Evolutionary conservation across 2,113 vertebrate species (phyloP), one percentile per base, ranked within the genome.

Genomic region (Dromaius novaehollandiae): DNA sequence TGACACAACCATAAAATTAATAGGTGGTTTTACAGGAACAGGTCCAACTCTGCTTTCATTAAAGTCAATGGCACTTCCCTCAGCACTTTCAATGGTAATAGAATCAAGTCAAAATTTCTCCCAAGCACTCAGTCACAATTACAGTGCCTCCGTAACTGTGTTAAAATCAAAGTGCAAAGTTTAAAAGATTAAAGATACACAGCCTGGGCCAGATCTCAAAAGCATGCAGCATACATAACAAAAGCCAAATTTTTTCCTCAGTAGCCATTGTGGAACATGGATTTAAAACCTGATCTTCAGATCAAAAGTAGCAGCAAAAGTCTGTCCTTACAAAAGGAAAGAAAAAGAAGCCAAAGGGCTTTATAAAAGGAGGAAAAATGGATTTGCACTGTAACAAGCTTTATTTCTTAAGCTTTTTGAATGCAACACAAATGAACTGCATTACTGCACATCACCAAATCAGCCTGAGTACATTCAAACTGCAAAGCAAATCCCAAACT

Each of bases 1-100:
- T 89, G 90, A 95, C 58, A 80, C 22, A 89, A 79, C 48, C 74
- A 70, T 90, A 93, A 96, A 92, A 93, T 80, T 82, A 95, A 89
- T 85, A 73, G n/a, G 88, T 93, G 76, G 77, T 93, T 93, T 94
- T 85, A 85, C 48, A 92, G 81, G 1, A 93, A 44, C 89, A 69
- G 63, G 77, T 82, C 53, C 74, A 89, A 82, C 92, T 63, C 88
- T 82, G 69, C 83, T 87, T 89, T 48, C 58, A 63, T 48, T 92
- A 75, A 95, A 92, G 77, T 63, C 66, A 58, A 48, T 66, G 48
- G 24, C 34, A 82, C 30, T 69, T 69, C 32, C 44, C 66, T 69
- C 42, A 22, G 30, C 20, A 30, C 28, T 82, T 92, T 79, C 83
- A 93, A 69, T 44, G 2, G 0, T 82, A 93, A 89, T 7, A 63